Conservation (phyloP, 2,888 invertebrate genomes). For the Carpatolechia fugitivella region DNA sequence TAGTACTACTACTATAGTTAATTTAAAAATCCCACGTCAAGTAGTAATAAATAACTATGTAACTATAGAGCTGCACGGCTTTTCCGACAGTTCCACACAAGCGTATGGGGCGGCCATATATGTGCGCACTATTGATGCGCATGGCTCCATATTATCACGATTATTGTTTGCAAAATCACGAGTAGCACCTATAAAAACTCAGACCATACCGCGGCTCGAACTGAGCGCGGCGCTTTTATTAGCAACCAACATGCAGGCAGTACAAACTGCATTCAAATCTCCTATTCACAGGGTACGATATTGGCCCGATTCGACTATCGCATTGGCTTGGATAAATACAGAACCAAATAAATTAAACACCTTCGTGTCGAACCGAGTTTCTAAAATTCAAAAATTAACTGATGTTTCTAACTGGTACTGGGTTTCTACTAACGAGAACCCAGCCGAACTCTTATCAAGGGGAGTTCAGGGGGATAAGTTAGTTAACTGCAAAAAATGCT, state of each 20-base stretch:
- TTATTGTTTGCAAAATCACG: constrained; percentile 6
- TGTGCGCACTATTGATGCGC: too few species aligned
- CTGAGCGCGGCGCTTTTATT: not conserved
- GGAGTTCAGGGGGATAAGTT: too few species aligned
- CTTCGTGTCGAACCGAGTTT: not conserved
- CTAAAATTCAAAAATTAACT: not conserved
- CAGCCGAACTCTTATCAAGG: too few species aligned
- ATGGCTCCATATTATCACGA: not conserved
- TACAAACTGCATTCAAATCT: not conserved
- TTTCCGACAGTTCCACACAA: not conserved
- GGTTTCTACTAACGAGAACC: not conserved
- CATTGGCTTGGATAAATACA: too few species aligned
- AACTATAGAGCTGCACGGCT: not conserved
- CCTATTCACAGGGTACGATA: not conserved
- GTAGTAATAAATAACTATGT: not conserved
- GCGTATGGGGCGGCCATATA: too few species aligned
- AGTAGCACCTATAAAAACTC: constrained; percentile 7
- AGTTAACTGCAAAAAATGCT: not conserved
- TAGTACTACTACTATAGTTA: too few species aligned
- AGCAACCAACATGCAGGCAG: not conserved
- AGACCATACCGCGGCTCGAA: constrained; percentile 1
- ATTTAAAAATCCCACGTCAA: not conserved
- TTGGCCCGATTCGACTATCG: too few species aligned
- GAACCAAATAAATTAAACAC: too few species aligned
- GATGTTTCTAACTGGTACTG: not conserved